These are phyloP conservation scores for Pristionchus mayeri DNA, from an alignment of 2,888 invertebrate species.

Conservation along the genomic window DNA sequence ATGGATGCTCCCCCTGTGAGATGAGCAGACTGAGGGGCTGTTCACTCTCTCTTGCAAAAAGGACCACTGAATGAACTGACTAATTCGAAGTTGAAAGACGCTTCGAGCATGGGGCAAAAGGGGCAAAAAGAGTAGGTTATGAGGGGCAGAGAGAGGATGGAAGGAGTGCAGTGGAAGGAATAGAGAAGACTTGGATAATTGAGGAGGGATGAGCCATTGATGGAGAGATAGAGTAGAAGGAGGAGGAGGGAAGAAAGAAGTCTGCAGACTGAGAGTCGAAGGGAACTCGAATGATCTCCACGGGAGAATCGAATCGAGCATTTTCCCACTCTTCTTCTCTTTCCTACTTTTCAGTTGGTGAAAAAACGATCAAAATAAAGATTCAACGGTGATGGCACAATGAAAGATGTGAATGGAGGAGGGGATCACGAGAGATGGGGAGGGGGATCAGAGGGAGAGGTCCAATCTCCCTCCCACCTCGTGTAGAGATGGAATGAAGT, in stretches of 20 bases:
- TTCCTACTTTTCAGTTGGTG: neutral
- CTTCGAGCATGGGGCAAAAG: neutral
- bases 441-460: neutral
- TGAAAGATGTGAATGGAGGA: slow-evolving; percentile 6
- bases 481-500: neutral
- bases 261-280: neutral
- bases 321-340: neutral
- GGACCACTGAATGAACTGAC: neutral
- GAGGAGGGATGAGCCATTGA: too few species aligned
- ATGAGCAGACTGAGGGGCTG: neutral
- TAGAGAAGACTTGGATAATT: neutral
- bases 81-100: neutral
- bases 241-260: neutral
- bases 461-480: neutral
- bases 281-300: neutral
- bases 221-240: neutral
- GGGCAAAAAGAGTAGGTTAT: neutral
- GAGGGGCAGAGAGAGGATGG: neutral
- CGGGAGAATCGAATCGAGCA: neutral
- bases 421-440: neutral
- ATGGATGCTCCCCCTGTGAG: neutral
- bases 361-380: slow-evolving; percentile 10
- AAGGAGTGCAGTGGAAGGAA: neutral
- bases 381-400: slow-evolving; percentile 17
- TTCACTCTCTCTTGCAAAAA: neutral